Evolutionary conservation across 1,140 invertebrate species (phyloP).

Genomic region (Aplysia californica): DNA sequence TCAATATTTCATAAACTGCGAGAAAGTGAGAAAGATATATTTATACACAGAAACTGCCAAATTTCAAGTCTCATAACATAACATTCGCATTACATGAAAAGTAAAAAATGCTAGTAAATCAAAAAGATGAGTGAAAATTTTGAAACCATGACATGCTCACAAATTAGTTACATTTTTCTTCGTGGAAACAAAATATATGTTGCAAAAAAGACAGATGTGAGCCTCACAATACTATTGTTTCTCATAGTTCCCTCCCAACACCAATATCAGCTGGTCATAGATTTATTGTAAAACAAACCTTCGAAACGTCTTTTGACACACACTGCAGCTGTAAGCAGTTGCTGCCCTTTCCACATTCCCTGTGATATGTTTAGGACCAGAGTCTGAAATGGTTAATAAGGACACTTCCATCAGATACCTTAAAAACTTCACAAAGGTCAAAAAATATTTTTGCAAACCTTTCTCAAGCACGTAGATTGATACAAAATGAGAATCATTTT

Average conservation of each 20-base stretch:
- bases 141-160: not conserved
- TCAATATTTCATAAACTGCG: not conserved
- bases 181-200: not conserved
- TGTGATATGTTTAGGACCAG: not conserved
- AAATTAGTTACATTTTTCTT: not conserved
- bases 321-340: not conserved
- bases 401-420: not conserved
- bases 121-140: not conserved
- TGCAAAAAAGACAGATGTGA: not conserved
- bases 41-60: too few relatives aligned
- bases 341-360: constrained; percentile 5
- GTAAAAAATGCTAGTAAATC: too few relatives aligned
- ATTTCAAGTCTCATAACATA: too few relatives aligned
- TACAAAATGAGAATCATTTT: too few relatives aligned
- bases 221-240: not conserved
- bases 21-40: too few relatives aligned
- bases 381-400: not conserved
- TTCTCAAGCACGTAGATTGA: too few relatives aligned
- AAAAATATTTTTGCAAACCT: too few relatives aligned
- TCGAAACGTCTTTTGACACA: constrained; percentile 21
- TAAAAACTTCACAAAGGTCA: not conserved
- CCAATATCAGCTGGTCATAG: too few relatives aligned
- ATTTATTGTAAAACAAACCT: constrained; percentile 30
- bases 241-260: not conserved
- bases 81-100: too few relatives aligned